Evolutionary conservation across 2,888 invertebrate genomes (phyloP).

Genomic region (Acleris emargana): DNA sequence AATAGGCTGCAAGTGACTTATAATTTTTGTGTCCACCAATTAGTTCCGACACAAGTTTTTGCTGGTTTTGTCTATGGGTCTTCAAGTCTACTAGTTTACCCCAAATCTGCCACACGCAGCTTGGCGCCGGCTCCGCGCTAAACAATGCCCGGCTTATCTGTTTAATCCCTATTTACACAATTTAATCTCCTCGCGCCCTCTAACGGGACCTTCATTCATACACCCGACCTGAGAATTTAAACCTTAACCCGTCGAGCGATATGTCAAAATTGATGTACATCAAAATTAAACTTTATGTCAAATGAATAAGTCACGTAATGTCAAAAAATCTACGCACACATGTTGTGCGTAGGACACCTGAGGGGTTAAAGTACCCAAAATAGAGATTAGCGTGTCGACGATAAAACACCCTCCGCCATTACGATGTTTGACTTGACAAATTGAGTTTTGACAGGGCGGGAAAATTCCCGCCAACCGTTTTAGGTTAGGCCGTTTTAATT

Average conservation of each 20-base stretch:
- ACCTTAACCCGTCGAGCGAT: too few species aligned
- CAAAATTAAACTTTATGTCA: too few species aligned
- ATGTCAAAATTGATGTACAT: too few species aligned
- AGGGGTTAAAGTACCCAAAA: slow-evolving; percentile 47
- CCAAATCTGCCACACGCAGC: slow-evolving; percentile 67
- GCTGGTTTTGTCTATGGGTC: slow-evolving; percentile 2
- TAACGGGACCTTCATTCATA: slow-evolving; percentile 40
- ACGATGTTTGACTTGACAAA: slow-evolving; percentile 80
- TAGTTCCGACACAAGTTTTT: slow-evolving; percentile 21
- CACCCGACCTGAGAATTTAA: slow-evolving; percentile 50
- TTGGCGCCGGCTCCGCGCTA: slow-evolving; percentile 73
- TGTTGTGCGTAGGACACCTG: too few species aligned
- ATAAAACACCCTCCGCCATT: slow-evolving; percentile 66
- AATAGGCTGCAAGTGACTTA: slow-evolving; percentile 12
- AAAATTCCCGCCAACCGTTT: slow-evolving; percentile 65
- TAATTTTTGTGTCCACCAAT: neutral
- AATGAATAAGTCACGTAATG: too few species aligned
- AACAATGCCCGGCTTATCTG: slow-evolving; percentile 76
- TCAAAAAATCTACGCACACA: too few species aligned
- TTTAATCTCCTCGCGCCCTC: slow-evolving; percentile 69
- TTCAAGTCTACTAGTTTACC: slow-evolving; percentile 46
- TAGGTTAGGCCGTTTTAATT: slow-evolving; percentile 58
- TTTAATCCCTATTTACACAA: slow-evolving; percentile 82
- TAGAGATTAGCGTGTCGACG: slow-evolving; percentile 53
- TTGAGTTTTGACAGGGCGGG: slow-evolving; percentile 81